Base-by-base conservation (phyloP, 2,113 vertebrate species). In the Lepisosteus osseus region DNA sequence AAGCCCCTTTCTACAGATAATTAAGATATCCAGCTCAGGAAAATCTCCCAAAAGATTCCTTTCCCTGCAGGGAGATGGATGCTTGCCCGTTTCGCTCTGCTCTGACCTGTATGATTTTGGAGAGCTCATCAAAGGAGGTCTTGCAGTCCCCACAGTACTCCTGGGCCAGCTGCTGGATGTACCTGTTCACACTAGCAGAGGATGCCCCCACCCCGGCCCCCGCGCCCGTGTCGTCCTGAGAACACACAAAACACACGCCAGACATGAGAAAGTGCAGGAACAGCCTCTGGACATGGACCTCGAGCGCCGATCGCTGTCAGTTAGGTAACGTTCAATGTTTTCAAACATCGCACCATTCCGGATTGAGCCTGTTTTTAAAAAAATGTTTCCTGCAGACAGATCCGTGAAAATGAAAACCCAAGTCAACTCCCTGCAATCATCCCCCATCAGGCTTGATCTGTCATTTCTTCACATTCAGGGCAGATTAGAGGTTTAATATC, bases 121-220 rank as follows among this genome's bases (percentile, higher is more conserved):
- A 99, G 61, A 99, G 96, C 45, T 99, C 97, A 45, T 99, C 97
- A 0, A 99, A 99, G 44, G 97, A 99, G 15, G 94, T 96, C 87
- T 97, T 99, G 90, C 97, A 99, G 80, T 99, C 97, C 7, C 97
- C 97, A 1, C 96, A 98, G 73, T 99, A 99, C 70, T 98, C 97
- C 85, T 99, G 97, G 6, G 97, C 97, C 79, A 99, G 80, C 84
- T 99, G 97, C 66, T 98, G 93, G 80, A 99, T 99, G 78, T 99
- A 98, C n/a, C 97, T 87, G 73, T 99, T 99, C 73, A 99, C 97
- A 4, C 95, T 97, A 69, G 97, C 95, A 13, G 97, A 96, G 57
- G 97, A 94, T 40, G 95, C 90, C 17, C 94, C 95, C 72, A 98
- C 94, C 42, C 94, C 95, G 54, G 95, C 95, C 3, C 93, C 90